Evolutionary conservation across 2,797 vertebrate species (phyloP), one percentile per base, ranked within the genome.

Genomic region (Mallotus villosus): DNA sequence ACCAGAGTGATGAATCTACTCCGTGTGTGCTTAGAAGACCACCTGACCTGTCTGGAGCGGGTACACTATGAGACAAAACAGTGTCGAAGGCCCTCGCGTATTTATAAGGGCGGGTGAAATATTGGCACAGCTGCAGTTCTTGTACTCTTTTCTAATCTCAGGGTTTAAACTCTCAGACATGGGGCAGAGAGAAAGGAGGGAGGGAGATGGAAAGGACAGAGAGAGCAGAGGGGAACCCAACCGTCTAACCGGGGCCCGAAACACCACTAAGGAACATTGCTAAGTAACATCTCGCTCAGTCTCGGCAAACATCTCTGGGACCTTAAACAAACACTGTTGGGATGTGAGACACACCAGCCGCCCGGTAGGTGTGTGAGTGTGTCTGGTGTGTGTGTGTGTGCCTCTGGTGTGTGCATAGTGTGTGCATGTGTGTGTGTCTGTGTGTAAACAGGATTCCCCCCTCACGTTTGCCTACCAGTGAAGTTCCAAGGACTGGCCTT

Each of bases 331-430:
- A 85, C 78, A 85, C 63, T 65, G 68, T 64, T 51, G 55, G 19
- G 72, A 65, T 74, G 59, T 83, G 82, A 87, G 70, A 76, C 76
- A 78, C 32, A 71, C 74, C 81, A 83, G 82, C 61, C 37, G 51
- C 55, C 74, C 24, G 62, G 78, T 72, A 72, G 41, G 34, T 49
- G 25, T 29, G 55, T 62, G 21, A n/a, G 29, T 41, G 32, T 34
- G 8, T 34, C 32, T 34, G 32, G 63, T 32, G 76, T 74, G 41
- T 27, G 53, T 29, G 63, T 66, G 55, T 46, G 37, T 32, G 24
- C 55, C 25, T 37, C 37, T 53, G 55, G 27, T 25, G 17, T 22
- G 25, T 17, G 25, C 12, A 25, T 24, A 60, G 67, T 57, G 67
- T 66, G 61, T 19, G 67, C 70, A 41, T 46, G 63, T 32, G 76